A percentile compares a stretch with the other conserved stretches of the same genome.
Evolutionary conservation across 1,140 invertebrate genomes (phyloP).

Genomic region (Euura saliciscinereae): DNA sequence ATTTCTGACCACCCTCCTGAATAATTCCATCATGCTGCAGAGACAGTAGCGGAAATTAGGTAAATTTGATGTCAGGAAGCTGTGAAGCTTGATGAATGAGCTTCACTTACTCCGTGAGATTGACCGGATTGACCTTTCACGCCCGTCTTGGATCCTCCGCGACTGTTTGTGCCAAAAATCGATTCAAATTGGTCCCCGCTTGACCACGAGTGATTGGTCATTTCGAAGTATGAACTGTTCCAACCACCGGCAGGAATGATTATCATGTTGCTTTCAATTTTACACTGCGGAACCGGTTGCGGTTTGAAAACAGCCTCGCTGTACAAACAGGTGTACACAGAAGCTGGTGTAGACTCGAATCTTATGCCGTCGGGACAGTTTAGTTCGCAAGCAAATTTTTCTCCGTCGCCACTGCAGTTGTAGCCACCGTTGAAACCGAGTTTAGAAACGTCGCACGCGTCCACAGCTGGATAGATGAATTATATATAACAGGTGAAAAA

Average conservation of each 20-base stretch:
- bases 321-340: slow-evolving; percentile 73
- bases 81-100: no score
- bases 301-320: slow-evolving; percentile 72
- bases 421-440: slow-evolving; percentile 78
- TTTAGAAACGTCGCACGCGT: slow-evolving; percentile 65
- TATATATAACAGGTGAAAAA: slow-evolving; percentile 10
- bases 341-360: slow-evolving; percentile 66
- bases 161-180: not conserved
- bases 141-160: not conserved
- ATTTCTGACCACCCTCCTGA: not conserved
- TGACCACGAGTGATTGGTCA: slow-evolving; percentile 36
- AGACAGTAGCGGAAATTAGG: not conserved
- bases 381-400: slow-evolving; percentile 68
- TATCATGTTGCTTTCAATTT: slow-evolving; percentile 60
- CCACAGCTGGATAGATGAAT: slow-evolving; percentile 57
- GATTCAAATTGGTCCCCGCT: slow-evolving; percentile 22
- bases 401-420: slow-evolving; percentile 67
- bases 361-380: slow-evolving; percentile 68
- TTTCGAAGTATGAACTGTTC: slow-evolving; percentile 30
- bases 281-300: slow-evolving; percentile 74
- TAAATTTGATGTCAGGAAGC: no score
- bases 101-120: no score
- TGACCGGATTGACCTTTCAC: no score
- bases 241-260: slow-evolving; percentile 44
- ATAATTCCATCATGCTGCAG: not conserved